phyloP scores from a whole-genome alignment of 2,888 invertebrate species.

The Bruchidius siliquastri region DNA sequence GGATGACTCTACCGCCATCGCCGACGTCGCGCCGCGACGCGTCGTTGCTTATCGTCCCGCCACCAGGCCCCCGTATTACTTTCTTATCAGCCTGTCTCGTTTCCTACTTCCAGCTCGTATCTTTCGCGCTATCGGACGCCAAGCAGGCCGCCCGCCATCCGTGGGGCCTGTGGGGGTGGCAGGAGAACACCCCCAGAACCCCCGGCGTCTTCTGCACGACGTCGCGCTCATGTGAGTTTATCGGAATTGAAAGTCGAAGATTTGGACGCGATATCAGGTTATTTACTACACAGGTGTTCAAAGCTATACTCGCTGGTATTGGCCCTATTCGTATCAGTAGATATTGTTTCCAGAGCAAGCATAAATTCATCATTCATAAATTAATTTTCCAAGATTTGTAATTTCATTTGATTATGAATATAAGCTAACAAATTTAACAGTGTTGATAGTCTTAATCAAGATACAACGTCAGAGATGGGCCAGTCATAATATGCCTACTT shows the following conservation, averaged over 20 bases:
- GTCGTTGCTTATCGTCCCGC: not conserved
- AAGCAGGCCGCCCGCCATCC: slow-evolving; percentile 29
- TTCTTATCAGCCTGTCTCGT: slow-evolving; percentile 46
- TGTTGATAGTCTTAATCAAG: too few relatives aligned
- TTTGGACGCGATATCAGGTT: not conserved
- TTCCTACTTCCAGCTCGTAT: slow-evolving; percentile 46
- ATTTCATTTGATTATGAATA: too few relatives aligned
- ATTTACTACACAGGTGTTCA: not conserved
- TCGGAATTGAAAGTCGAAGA: not conserved
- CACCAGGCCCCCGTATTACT: slow-evolving; percentile 39
- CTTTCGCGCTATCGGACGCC: slow-evolving; percentile 44
- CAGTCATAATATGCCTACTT: too few relatives aligned
- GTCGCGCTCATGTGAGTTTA: not conserved
- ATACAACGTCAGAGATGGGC: too few relatives aligned
- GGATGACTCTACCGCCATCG: not conserved
- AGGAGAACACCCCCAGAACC: not conserved
- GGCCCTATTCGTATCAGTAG: too few relatives aligned
- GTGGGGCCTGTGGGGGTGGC: not conserved
- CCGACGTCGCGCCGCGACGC: not conserved
- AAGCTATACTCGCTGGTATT: not conserved
- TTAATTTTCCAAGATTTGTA: too few relatives aligned
- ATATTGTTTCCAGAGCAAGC: too few relatives aligned
- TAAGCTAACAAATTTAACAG: too few relatives aligned
- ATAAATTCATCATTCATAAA: too few relatives aligned
- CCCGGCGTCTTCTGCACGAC: not conserved